These are phyloP conservation scores for Xiphophorus couchianus DNA, from an alignment of 2,113 vertebrate species.

Conservation along the genomic window DNA sequence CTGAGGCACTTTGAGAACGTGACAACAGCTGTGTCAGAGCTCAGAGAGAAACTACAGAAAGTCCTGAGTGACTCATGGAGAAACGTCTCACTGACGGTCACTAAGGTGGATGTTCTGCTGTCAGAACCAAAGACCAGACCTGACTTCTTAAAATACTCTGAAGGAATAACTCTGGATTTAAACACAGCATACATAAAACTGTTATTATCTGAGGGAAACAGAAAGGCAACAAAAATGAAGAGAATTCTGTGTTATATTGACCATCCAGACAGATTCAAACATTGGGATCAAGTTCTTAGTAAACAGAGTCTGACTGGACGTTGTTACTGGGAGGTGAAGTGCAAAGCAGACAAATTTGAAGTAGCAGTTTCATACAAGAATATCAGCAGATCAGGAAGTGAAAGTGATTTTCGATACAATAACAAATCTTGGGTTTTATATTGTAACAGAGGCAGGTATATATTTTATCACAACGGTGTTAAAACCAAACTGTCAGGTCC, in stretches of 20 bases:
- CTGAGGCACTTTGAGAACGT: no score
- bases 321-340: no score
- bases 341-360: no score
- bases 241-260: no score
- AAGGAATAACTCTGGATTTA: neutral
- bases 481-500: neutral
- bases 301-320: neutral
- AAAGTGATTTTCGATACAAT: neutral
- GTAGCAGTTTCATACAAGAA: slow-evolving; percentile 5
- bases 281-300: neutral
- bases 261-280: neutral
- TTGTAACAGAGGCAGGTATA: neutral
- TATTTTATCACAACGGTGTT: neutral
- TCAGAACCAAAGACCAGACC: no score
- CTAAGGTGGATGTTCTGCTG: no score
- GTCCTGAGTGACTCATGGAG: no score
- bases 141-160: no score
- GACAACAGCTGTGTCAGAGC: no score
- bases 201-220: neutral
- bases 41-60: no score
- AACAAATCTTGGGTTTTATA: slow-evolving; percentile 1
- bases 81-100: no score
- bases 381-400: neutral
- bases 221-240: neutral
- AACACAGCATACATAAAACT: neutral